Evolutionary conservation across 2,888 invertebrate genomes (phyloP).

Genomic region (Scelioninae gen. 1): DNA sequence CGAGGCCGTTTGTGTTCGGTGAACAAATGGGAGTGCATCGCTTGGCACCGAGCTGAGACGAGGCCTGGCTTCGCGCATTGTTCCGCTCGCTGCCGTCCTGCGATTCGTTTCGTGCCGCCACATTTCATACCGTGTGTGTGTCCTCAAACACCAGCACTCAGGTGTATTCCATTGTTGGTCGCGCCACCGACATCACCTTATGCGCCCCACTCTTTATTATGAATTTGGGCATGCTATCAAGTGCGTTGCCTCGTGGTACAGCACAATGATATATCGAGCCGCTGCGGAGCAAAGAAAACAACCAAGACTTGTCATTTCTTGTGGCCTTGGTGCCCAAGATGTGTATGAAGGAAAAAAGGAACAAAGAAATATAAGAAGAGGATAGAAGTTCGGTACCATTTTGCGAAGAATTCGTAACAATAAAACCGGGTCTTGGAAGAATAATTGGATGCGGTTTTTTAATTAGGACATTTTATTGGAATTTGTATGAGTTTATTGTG

Average conservation of each 20-base stretch:
- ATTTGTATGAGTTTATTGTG: too few species aligned
- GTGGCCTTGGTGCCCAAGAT: slow-evolving; percentile 8
- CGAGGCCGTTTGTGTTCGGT: slow-evolving; percentile 79
- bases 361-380: not conserved
- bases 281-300: slow-evolving; percentile 33
- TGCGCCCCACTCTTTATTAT: slow-evolving; percentile 29
- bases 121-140: slow-evolving; percentile 78
- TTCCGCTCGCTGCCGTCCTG: slow-evolving; percentile 76
- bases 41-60: slow-evolving; percentile 76
- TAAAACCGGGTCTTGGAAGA: not conserved
- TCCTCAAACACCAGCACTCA: slow-evolving; percentile 71
- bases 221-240: slow-evolving; percentile 41
- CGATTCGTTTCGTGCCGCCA: slow-evolving; percentile 75
- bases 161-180: slow-evolving; percentile 82
- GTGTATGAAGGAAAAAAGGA: not conserved
- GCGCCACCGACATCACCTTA: slow-evolving; percentile 75
- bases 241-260: slow-evolving; percentile 33
- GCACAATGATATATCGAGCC: slow-evolving; percentile 44
- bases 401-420: not conserved
- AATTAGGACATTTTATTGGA: too few species aligned
- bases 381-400: slow-evolving; percentile 14
- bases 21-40: slow-evolving; percentile 83
- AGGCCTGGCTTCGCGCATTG: slow-evolving; percentile 79
- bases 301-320: slow-evolving; percentile 33
- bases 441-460: too few species aligned